Evolutionary conservation across 30 jellyfish, hydroid and myxozoan genomes (phyloP).

Genomic region (Cassiopea andromeda): DNA sequence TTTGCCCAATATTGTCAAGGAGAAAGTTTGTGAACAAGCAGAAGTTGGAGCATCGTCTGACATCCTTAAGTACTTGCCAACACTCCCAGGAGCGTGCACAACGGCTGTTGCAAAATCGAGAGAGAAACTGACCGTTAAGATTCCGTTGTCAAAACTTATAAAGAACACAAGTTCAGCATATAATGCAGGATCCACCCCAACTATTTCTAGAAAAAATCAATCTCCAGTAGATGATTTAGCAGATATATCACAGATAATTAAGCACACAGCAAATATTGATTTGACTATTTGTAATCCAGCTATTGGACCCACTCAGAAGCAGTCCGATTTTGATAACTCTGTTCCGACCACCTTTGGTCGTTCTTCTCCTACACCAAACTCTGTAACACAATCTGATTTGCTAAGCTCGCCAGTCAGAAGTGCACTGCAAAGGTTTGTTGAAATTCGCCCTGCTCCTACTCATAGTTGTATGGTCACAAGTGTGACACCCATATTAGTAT

Average conservation of each 20-base stretch:
- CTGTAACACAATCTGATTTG: background rate
- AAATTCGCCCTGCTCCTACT: slow-evolving; percentile 26
- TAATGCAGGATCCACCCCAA: background rate
- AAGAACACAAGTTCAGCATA: slow-evolving; percentile 8
- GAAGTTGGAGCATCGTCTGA: background rate
- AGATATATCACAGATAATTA: slow-evolving; percentile 33
- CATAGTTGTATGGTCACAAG: background rate
- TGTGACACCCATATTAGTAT: slow-evolving; percentile 1
- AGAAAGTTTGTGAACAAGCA: background rate
- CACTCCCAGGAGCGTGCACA: slow-evolving; percentile 47
- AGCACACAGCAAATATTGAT: slow-evolving; percentile 32
- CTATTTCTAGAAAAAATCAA: background rate
- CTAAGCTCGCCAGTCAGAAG: background rate
- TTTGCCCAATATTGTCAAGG: background rate
- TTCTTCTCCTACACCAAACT: background rate
- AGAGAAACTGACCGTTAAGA: slow-evolving; percentile 11
- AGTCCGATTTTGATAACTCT: too few relatives aligned
- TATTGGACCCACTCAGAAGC: background rate
- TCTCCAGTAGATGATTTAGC: slow-evolving; percentile 11
- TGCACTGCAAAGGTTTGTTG: slow-evolving; percentile 16
- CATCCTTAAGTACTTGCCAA: slow-evolving; percentile 32
- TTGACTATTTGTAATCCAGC: background rate
- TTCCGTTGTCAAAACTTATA: slow-evolving; percentile 25
- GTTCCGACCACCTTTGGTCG: background rate
- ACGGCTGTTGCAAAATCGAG: background rate